Base-by-base conservation (phyloP, 2,888 invertebrate genomes). In the Rhagonycha fulva region DNA sequence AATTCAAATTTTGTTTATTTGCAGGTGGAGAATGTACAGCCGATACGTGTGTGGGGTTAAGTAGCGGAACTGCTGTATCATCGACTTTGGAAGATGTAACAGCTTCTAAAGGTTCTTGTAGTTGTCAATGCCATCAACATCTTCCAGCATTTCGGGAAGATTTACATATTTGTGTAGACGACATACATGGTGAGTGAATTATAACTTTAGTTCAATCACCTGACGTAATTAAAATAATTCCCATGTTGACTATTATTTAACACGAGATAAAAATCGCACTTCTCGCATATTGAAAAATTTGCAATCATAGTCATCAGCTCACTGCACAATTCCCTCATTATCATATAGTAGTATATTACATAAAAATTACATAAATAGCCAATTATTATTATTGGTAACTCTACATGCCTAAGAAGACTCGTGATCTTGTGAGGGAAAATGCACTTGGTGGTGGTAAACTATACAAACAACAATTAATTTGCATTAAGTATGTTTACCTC, bases 101-200 rank as follows among this genome's bases (percentile, higher is more conserved):
- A 62, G 69, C 14, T 62, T 19, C 83, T 83, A 89, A 80, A 87
- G 89, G 82, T 87, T 89, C 86, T 68, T 96, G 96, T 88, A 91
- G 92, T 32, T 96, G 96, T 88, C 93, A 93, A 74, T 96, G 96
- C 85, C 92, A 94, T 79, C 90, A 91, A 71, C 92, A 93, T 81
- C 89, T 94, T 78, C 94, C 94, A 5, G 92, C 94, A 72, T 96
- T 95, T 89, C 91, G 96, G 78, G 96, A 96, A 87, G 96, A 96
- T 87, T 89, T 94, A 80, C 92, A 93, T 82, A 93, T 95, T 81
- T 96, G 96, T 87, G 95, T 96, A 80, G 94, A 95, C 86, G 94
- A 96, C 85, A 91, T 96, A 82, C 93, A 95, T 87, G 96, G 96
- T 96, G 87, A 90, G 91, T 85, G 19, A 62, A 69, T 61, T 26